Evolutionary conservation across 2,797 vertebrate genomes (phyloP).

Genomic region (Myotis planiceps): DNA sequence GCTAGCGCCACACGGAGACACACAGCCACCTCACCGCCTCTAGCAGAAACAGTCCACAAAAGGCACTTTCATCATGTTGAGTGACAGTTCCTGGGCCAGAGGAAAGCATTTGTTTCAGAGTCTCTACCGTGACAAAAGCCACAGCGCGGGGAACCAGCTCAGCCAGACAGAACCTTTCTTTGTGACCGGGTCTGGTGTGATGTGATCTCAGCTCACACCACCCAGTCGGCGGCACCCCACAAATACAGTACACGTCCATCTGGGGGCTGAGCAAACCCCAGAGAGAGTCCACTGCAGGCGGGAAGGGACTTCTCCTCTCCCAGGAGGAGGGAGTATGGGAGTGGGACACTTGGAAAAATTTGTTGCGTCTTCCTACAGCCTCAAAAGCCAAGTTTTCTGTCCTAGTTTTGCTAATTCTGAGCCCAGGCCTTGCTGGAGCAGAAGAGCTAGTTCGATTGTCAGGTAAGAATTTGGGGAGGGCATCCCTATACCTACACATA

Average conservation of each 20-base stretch:
- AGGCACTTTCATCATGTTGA: neutral
- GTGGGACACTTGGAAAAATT: neutral
- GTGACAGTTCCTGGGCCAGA: neutral
- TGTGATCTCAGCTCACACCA: slow-evolving; percentile 6
- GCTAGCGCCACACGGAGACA: neutral
- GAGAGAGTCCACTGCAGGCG: neutral
- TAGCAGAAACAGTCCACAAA: neutral
- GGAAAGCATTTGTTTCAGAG: slow-evolving; percentile 1
- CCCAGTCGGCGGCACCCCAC: neutral
- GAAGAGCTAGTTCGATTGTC: neutral
- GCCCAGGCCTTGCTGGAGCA: neutral
- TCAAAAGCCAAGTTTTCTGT: neutral
- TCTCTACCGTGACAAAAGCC: neutral
- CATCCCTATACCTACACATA: neutral
- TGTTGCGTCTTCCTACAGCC: neutral
- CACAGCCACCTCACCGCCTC: neutral
- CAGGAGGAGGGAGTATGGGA: neutral
- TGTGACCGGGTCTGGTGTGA: neutral
- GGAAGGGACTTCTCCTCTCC: neutral
- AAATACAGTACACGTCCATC: neutral
- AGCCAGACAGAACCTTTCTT: slow-evolving; percentile 48
- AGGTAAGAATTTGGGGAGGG: neutral
- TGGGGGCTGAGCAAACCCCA: neutral
- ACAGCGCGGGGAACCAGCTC: neutral
- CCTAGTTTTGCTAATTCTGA: neutral